phyloP scores from a whole-genome alignment of 2,888 invertebrate species.

The Hanleya hanleyi region DNA sequence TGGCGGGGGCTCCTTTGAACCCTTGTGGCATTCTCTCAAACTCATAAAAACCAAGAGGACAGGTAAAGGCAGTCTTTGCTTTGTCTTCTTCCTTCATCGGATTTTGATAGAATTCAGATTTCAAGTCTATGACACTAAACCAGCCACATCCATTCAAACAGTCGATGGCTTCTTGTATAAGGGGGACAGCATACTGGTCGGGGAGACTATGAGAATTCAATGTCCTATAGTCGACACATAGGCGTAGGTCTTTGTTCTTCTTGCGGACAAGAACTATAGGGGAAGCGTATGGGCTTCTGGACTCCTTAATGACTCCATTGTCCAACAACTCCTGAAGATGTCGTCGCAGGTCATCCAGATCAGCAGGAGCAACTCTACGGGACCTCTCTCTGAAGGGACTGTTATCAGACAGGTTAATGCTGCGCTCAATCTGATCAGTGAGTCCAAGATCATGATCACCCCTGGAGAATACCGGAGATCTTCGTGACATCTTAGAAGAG shows the following conservation, averaged over 20 bases:
- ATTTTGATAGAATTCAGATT: no score
- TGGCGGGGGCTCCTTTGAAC: slow-evolving; percentile 8
- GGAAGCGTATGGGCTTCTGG: background rate
- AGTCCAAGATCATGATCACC: background rate
- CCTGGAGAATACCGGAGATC: background rate
- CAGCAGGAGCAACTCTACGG: background rate
- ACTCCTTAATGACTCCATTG: background rate
- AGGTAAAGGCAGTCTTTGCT: slow-evolving; percentile 10
- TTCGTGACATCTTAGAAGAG: background rate
- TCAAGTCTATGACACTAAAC: no score
- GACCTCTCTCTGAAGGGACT: background rate
- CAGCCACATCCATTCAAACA: slow-evolving; percentile 7
- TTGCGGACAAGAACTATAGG: slow-evolving; percentile 8
- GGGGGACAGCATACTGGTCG: slow-evolving; percentile 1
- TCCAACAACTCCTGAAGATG: slow-evolving; percentile 1
- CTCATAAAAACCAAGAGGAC: slow-evolving; percentile 9
- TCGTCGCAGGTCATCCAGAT: background rate
- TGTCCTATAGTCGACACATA: slow-evolving; percentile 1
- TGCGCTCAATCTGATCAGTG: background rate
- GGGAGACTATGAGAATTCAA: background rate
- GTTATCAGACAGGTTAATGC: background rate
- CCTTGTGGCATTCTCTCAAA: slow-evolving; percentile 9
- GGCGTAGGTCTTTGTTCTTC: background rate
- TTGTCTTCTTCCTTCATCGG: slow-evolving; percentile 3
- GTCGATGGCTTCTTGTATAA: slow-evolving; percentile 8